Evolutionary conservation across 2,113 vertebrate genomes (phyloP).

Genomic region (Sceloporus tristichus): DNA sequence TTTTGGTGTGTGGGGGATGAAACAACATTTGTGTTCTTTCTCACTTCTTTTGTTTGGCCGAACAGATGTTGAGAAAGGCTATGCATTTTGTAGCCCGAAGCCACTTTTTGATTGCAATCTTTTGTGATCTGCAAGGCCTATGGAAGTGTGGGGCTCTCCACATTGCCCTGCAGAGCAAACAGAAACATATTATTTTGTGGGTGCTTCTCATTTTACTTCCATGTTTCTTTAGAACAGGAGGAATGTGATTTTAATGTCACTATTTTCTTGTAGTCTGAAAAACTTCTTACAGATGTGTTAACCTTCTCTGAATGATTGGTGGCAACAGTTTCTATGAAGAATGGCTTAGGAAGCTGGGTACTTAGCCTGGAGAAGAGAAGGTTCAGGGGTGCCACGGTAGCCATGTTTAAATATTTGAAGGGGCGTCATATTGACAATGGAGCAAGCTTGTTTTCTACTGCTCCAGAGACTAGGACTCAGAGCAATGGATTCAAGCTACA

Average conservation of each 20-base stretch:
- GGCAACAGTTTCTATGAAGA: not conserved
- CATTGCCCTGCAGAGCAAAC: not conserved
- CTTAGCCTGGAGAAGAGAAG: too few relatives aligned
- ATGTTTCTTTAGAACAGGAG: not conserved
- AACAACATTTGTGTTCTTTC: not conserved
- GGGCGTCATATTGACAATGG: too few relatives aligned
- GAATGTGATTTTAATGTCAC: not conserved
- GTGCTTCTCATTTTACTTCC: not conserved
- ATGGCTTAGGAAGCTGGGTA: too few relatives aligned
- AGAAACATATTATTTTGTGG: not conserved
- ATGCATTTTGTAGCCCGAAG: not conserved
- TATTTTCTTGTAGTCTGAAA: not conserved
- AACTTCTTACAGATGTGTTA: not conserved
- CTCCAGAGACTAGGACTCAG: too few relatives aligned
- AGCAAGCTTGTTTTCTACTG: too few relatives aligned
- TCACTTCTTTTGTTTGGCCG: not conserved
- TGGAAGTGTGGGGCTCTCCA: rapidly evolving
- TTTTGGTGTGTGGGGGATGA: not conserved
- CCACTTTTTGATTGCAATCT: rapidly evolving
- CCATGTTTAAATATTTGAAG: too few relatives aligned
- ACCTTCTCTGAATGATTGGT: not conserved
- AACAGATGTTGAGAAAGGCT: not conserved
- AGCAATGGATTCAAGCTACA: too few relatives aligned
- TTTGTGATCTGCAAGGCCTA: not conserved
- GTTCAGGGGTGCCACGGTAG: too few relatives aligned